These are phyloP conservation scores for Synergus umbraculus DNA, from an alignment of 2,888 invertebrate species.

Conservation along the genomic window DNA sequence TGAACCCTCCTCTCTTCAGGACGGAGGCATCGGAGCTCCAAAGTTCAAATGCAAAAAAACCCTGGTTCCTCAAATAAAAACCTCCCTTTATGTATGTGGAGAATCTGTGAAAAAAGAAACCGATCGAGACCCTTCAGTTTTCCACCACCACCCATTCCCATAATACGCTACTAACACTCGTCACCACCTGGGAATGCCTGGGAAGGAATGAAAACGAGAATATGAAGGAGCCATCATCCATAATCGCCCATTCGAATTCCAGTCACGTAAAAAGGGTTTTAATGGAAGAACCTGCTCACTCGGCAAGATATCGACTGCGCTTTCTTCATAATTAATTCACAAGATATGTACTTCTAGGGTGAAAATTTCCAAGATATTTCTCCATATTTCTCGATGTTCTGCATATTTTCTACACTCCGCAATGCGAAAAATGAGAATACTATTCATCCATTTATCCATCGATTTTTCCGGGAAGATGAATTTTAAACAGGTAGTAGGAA, in stretches of 20 bases:
- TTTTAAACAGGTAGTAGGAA: not conserved
- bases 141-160: not conserved
- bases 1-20: constrained; percentile 41
- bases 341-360: constrained; percentile 8
- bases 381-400: not conserved
- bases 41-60: constrained; percentile 12
- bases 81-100: constrained; percentile 42
- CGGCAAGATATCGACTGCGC: constrained; percentile 28
- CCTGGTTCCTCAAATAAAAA: constrained; percentile 43
- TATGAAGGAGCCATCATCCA: constrained; percentile 33
- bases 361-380: constrained; percentile 6
- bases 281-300: constrained; percentile 36
- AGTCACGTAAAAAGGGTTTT: constrained; percentile 41
- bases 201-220: constrained; percentile 32
- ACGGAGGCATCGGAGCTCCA: constrained; percentile 51
- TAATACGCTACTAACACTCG: constrained; percentile 50
- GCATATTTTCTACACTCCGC: not conserved
- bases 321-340: constrained; percentile 38
- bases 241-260: constrained; percentile 31
- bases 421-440: constrained; percentile 15
- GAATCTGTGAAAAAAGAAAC: constrained; percentile 31
- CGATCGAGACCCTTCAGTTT: constrained; percentile 40
- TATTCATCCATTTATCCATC: not conserved
- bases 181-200: constrained; percentile 33
- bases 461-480: not conserved